Evolutionary conservation across 2,888 invertebrate species (phyloP).

Genomic region (Lepidocyrtoides sp.): DNA sequence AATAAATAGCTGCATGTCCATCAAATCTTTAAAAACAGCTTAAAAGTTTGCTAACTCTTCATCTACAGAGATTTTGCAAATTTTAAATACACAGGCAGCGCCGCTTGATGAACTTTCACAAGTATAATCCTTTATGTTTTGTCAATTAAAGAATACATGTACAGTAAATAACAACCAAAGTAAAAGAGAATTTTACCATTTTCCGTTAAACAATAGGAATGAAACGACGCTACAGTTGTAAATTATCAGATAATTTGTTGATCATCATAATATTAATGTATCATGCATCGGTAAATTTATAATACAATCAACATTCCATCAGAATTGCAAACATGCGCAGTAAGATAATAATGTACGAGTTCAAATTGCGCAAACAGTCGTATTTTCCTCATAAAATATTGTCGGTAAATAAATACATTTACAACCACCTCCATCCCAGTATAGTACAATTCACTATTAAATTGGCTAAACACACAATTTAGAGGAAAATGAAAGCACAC

Average conservation of each 20-base stretch:
- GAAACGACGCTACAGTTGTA: not conserved
- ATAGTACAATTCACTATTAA: too few relatives aligned
- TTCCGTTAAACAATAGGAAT: not conserved
- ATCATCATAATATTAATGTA: slow-evolving; percentile 17
- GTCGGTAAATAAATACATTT: too few relatives aligned
- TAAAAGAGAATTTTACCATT: slow-evolving; percentile 1
- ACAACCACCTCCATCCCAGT: too few relatives aligned
- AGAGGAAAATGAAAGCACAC: slow-evolving; percentile 45
- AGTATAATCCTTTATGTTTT: too few relatives aligned
- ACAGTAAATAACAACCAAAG: not conserved
- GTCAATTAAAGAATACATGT: not conserved
- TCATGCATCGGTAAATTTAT: slow-evolving; percentile 4
- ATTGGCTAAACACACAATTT: not conserved
- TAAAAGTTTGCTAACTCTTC: too few relatives aligned
- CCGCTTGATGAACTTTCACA: not conserved
- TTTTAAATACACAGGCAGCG: not conserved
- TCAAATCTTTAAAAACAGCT: not conserved
- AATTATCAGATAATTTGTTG: slow-evolving; percentile 4
- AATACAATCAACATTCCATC: slow-evolving; percentile 13
- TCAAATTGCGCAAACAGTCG: slow-evolving; percentile 7
- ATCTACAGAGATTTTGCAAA: not conserved
- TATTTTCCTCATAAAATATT: not conserved
- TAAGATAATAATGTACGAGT: not conserved
- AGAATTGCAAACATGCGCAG: not conserved
- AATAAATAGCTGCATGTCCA: not conserved